phyloP scores from a whole-genome alignment of 2,113 vertebrate genomes.

The human (Homo sapiens) region DNA sequence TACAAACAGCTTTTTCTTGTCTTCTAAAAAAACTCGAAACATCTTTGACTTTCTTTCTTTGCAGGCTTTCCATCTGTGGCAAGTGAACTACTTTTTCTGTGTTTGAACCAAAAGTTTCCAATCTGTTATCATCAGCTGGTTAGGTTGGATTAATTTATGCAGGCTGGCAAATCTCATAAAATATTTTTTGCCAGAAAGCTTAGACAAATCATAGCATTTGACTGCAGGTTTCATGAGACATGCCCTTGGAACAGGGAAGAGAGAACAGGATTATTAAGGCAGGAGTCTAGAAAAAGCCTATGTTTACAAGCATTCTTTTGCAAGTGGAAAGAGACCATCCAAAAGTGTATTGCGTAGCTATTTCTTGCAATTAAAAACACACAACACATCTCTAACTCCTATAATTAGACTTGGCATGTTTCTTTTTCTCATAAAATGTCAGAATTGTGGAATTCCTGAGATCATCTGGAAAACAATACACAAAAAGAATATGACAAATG shows the following conservation, averaged over 20 bases:
- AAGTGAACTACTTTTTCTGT: not conserved
- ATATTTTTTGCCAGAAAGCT: not conserved
- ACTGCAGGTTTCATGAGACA: not conserved
- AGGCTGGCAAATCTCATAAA: not conserved
- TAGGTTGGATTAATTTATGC: not conserved
- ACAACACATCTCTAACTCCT: not conserved
- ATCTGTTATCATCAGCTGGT: not conserved
- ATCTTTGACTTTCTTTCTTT: not conserved
- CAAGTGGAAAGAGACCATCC: not conserved
- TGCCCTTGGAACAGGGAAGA: not conserved
- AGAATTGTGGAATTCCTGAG: slow-evolving; percentile 36
- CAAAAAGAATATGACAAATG: not conserved
- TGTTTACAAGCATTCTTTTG: not conserved
- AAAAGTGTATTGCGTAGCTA: not conserved
- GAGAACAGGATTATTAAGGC: not conserved
- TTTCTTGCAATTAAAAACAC: slow-evolving; percentile 21
- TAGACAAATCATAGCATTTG: not conserved
- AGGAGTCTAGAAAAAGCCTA: not conserved
- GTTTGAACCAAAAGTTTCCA: not conserved
- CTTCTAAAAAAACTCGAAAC: not conserved
- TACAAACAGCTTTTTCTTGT: not conserved
- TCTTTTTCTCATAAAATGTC: slow-evolving; percentile 2
- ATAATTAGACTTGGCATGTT: slow-evolving; percentile 21
- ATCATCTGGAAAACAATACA: slow-evolving; percentile 16
- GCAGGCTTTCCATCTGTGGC: not conserved